Base-by-base conservation (phyloP, 2,888 invertebrate species). In the Ptilodon capucinus region DNA sequence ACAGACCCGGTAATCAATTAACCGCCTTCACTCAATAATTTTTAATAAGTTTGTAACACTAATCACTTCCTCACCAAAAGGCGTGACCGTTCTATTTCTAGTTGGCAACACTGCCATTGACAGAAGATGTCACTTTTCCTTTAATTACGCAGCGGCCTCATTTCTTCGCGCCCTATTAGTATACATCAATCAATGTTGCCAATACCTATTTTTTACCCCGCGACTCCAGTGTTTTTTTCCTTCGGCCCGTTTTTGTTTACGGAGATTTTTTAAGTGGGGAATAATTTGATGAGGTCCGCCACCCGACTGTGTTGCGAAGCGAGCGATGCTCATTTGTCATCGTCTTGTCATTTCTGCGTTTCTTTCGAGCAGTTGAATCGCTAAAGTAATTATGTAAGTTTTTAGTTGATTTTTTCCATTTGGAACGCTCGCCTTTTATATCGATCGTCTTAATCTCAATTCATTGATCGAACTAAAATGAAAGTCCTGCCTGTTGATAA, bases 171-270 rank as follows among this genome's bases (percentile, higher is more conserved):
- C 86, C 90, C 90, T 91, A 91, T 91, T 91, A 91, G 90, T 90
- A 88, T 82, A 80, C 91, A 91, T 91, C 91, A 91, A 91, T 91
- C 91, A 91, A 91, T 89, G 90, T 90, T 91, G 91, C 90, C 91
- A 91, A 91, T 91, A 90, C 86, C 85, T 89, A 89, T 89, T 90
- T 91, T 90, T 91, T 90, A 84, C 76, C 79, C 79, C 74, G 61
- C 51, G 51, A 81, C 80, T 81, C 71, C 71, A 81, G 76, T 83
- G 76, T 87, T 90, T 89, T 35, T 85, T 85, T 83, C 79, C 79
- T 74, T 79, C 76, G 75, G 69, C 73, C 79, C 78, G 84, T 90
- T 90, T 91, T 91, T 90, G 89, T 90, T 90, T 90, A 86, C 84
- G 84, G 75, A 84, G 87, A 88, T 89, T 90, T 90, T 90, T 91